phyloP scores from a whole-genome alignment of 2,888 invertebrate genomes.

The Epinotia bilunana region DNA sequence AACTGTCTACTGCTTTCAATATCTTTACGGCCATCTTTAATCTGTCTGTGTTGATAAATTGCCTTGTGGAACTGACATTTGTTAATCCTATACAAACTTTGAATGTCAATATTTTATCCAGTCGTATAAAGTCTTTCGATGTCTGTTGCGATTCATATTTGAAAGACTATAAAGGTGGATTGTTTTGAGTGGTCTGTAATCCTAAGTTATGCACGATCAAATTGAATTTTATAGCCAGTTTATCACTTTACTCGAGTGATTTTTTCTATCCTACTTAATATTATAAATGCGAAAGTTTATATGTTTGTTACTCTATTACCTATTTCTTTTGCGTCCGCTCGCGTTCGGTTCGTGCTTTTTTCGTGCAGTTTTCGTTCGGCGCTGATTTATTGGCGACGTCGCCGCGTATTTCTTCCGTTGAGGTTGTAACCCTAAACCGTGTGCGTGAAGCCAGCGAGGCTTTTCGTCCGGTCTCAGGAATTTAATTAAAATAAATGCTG shows the following conservation, averaged over 20 bases:
- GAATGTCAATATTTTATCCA: not conserved
- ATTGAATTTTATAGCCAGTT: too few species aligned
- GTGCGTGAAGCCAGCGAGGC: conserved; percentile 34
- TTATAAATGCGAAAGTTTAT: too few species aligned
- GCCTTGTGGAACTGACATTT: not conserved
- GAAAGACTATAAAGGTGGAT: not conserved
- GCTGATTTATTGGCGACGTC: conserved; percentile 34
- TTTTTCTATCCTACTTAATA: too few species aligned
- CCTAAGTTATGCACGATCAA: too few species aligned
- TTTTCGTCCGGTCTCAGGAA: not conserved
- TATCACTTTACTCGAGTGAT: too few species aligned
- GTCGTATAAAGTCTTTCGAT: not conserved
- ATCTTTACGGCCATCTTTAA: not conserved
- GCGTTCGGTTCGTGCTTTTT: conserved; percentile 30
- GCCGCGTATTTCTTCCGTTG: conserved; percentile 37
- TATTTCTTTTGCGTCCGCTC: conserved; percentile 7
- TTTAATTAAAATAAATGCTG: not conserved
- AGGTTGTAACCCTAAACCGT: conserved; percentile 43
- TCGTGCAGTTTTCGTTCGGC: conserved; percentile 22
- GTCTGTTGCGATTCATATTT: conserved; percentile 9
- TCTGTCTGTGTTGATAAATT: conserved; percentile 14
- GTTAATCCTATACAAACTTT: not conserved
- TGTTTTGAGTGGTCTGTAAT: too few species aligned
- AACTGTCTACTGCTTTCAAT: not conserved
- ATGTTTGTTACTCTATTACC: too few species aligned